Conservation (phyloP, 2,113 vertebrate species). For the Cromileptes altivelis region DNA sequence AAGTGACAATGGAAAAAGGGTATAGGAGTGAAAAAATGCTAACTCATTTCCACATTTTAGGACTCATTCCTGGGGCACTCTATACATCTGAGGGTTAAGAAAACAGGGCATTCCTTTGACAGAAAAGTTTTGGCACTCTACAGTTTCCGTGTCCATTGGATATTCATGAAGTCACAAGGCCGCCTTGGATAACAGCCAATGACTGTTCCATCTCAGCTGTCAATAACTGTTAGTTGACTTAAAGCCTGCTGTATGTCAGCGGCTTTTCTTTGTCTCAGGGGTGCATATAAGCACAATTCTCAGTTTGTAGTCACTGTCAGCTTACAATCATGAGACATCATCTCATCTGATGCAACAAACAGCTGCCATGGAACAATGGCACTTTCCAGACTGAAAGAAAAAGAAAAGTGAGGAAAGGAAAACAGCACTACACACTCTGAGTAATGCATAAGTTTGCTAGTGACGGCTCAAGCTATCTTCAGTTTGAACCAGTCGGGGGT, state of each 20-base stretch:
- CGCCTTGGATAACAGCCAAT: slow-evolving; percentile 22
- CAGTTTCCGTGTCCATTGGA: not conserved
- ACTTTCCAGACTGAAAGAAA: not conserved
- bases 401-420: not conserved
- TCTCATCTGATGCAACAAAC: slow-evolving; percentile 9
- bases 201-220: slow-evolving; percentile 27
- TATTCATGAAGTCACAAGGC: slow-evolving; percentile 39
- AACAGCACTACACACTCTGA: not conserved
- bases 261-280: slow-evolving; percentile 9
- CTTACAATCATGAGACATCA: slow-evolving; percentile 17
- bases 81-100: not conserved
- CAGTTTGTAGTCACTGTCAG: slow-evolving; percentile 8
- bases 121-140: not conserved
- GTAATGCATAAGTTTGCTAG: not conserved
- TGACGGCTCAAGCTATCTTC: not conserved
- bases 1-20: too few relatives aligned
- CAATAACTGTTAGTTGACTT: slow-evolving; percentile 41
- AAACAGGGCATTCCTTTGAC: not conserved
- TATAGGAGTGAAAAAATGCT: too few relatives aligned
- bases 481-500: not conserved
- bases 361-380: not conserved
- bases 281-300: not conserved
- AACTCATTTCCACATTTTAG: too few relatives aligned
- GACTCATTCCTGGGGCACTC: too few relatives aligned
- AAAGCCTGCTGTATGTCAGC: slow-evolving; percentile 18